These are phyloP conservation scores for Phrynosoma blainvillii DNA, from an alignment of 2,113 vertebrate genomes.

Conservation along the genomic window DNA sequence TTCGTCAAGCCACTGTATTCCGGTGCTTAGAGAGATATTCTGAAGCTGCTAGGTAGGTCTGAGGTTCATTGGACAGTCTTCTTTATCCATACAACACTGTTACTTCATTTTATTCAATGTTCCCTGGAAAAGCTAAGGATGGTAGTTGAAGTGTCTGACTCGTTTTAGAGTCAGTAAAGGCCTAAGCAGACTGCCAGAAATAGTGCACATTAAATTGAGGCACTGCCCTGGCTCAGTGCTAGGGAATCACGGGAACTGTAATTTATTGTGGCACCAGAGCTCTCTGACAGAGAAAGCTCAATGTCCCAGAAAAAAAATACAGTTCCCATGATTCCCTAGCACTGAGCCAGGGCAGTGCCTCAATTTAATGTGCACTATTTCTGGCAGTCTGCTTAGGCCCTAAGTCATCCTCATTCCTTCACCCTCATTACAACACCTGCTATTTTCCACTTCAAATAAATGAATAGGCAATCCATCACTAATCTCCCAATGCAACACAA, in stretches of 20 bases:
- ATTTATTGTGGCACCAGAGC: too few relatives aligned
- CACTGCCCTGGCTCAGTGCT: too few relatives aligned
- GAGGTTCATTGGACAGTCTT: conserved; percentile 7
- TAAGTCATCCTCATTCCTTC: too few relatives aligned
- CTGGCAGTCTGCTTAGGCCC: too few relatives aligned
- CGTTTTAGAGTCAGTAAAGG: neutral
- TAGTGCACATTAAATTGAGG: too few relatives aligned
- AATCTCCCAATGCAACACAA: neutral
- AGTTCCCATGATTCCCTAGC: too few relatives aligned
- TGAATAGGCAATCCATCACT: neutral
- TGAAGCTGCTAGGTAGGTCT: conserved; percentile 79
- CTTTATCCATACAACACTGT: neutral
- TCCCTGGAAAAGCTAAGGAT: conserved; percentile 22
- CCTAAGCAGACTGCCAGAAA: too few relatives aligned
- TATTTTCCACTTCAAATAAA: neutral
- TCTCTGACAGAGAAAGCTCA: too few relatives aligned
- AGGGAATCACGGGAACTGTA: too few relatives aligned
- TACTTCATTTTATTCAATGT: conserved; percentile 30
- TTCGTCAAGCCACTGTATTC: conserved; percentile 77
- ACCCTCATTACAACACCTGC: neutral
- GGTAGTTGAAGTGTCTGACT: neutral
- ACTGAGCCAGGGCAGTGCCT: too few relatives aligned
- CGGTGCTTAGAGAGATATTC: conserved; percentile 78
- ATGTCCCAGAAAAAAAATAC: too few relatives aligned
- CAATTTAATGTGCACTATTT: too few relatives aligned